These are phyloP conservation scores for Timema podura DNA, from an alignment of 2,888 invertebrate genomes.

Conservation along the genomic window DNA sequence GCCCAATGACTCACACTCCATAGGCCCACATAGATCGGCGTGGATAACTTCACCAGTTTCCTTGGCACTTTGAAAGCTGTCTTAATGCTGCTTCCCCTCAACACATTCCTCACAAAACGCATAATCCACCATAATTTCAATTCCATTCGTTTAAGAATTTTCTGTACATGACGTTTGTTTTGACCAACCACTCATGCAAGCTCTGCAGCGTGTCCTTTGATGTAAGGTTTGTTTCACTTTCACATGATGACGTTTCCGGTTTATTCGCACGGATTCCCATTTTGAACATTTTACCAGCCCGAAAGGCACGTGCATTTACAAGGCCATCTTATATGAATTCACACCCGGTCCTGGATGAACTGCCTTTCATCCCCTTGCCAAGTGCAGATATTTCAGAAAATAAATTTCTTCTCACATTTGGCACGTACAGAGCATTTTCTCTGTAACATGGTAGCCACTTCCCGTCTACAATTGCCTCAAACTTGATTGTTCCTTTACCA, in stretches of 20 bases:
- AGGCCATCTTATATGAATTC: slow-evolving; percentile 19
- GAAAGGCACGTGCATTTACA: slow-evolving; percentile 16
- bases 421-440: slow-evolving; percentile 15
- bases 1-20: slow-evolving; percentile 33
- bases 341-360: slow-evolving; percentile 14
- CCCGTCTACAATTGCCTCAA: slow-evolving; percentile 23
- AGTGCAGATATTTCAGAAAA: slow-evolving; percentile 23
- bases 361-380: slow-evolving; percentile 17
- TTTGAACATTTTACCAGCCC: no score
- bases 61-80: slow-evolving; percentile 26
- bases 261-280: no score
- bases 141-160: slow-evolving; percentile 27
- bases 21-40: slow-evolving; percentile 35
- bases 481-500: no score
- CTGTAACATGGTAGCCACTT: slow-evolving; percentile 28
- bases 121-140: slow-evolving; percentile 26
- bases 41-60: slow-evolving; percentile 35
- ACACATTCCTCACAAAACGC: slow-evolving; percentile 34
- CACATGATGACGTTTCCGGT: slow-evolving; percentile 10
- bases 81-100: slow-evolving; percentile 32
- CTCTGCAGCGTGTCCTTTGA: slow-evolving; percentile 26
- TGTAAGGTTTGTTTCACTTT: not conserved
- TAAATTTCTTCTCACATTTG: slow-evolving; percentile 19
- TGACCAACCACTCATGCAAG: slow-evolving; percentile 36
- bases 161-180: slow-evolving; percentile 31